These are phyloP conservation scores for Mamestra brassicae DNA, from an alignment of 2,888 invertebrate species.

Conservation along the genomic window DNA sequence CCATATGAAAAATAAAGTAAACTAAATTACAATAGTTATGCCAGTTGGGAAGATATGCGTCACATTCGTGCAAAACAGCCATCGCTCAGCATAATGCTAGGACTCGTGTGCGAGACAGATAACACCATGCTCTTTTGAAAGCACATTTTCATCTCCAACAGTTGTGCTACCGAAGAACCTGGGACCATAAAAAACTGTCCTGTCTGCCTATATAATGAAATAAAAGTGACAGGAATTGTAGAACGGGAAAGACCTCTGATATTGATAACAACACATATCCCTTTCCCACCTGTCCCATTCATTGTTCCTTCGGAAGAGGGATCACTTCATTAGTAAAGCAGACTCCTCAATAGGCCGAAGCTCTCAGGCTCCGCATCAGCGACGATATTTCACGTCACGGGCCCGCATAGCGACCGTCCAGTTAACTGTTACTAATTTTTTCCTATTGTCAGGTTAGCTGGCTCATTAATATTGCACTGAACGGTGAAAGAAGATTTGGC, in stretches of 20 bases:
- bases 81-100: too few relatives aligned
- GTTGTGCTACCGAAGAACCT: not conserved
- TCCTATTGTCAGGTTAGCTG: slow-evolving; percentile 74
- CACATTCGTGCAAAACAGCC: too few relatives aligned
- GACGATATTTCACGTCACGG: slow-evolving; percentile 50
- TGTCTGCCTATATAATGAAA: not conserved
- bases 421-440: slow-evolving; percentile 77
- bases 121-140: not conserved
- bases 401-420: slow-evolving; percentile 67
- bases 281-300: slow-evolving; percentile 7
- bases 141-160: not conserved
- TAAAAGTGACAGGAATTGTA: not conserved
- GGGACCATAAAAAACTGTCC: not conserved
- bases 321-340: slow-evolving; percentile 43
- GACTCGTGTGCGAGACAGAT: not conserved
- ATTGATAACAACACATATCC: not conserved
- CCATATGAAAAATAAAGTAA: too few relatives aligned
- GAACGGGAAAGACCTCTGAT: not conserved
- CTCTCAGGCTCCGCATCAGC: slow-evolving; percentile 20
- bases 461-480: slow-evolving; percentile 79
- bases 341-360: slow-evolving; percentile 12
- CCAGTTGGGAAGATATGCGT: too few relatives aligned
- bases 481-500: slow-evolving; percentile 65
- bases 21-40: too few relatives aligned
- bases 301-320: not conserved